A percentile compares a stretch with the other conserved stretches of the same genome.
phyloP scores from a whole-genome alignment of 2,797 vertebrate genomes.

The Geotria australis region DNA sequence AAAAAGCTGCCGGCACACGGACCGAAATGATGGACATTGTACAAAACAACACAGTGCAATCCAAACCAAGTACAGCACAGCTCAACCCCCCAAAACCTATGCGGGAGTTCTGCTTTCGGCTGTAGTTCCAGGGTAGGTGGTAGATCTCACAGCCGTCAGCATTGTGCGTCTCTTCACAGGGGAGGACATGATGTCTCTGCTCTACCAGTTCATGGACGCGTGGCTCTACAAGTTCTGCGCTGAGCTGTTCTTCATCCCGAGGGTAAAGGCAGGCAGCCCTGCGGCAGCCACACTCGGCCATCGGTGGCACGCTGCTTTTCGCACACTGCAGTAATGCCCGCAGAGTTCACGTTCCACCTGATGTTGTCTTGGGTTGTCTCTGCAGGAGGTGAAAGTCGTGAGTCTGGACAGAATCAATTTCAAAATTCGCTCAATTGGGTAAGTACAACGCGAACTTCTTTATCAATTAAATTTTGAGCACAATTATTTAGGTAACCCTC shows the following conservation, averaged over 20 bases:
- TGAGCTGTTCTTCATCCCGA: slow-evolving; percentile 65
- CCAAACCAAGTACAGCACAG: too few species aligned
- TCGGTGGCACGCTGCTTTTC: too few species aligned
- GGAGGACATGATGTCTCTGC: slow-evolving; percentile 57
- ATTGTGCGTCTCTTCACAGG: slow-evolving; percentile 12
- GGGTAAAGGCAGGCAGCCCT: slow-evolving; percentile 21
- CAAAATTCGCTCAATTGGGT: slow-evolving; percentile 75
- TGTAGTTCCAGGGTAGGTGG: too few species aligned
- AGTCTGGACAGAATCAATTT: slow-evolving; percentile 37
- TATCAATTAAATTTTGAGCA: too few species aligned
- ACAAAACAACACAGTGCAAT: too few species aligned
- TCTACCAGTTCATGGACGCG: slow-evolving; percentile 73
- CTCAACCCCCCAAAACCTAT: too few species aligned
- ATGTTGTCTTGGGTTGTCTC: background rate
- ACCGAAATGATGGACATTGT: too few species aligned
- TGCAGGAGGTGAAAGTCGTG: slow-evolving; percentile 72
- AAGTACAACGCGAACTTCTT: slow-evolving; percentile 7
- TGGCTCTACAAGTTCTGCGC: slow-evolving; percentile 91
- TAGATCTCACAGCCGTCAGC: too few species aligned
- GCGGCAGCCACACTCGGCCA: background rate
- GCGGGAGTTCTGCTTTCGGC: too few species aligned
- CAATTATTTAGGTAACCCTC: too few species aligned
- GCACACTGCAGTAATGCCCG: background rate
- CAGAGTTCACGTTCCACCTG: background rate
- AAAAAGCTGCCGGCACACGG: too few species aligned